Conservation (phyloP, 2,113 vertebrate species). For the Macaca nemestrina region DNA sequence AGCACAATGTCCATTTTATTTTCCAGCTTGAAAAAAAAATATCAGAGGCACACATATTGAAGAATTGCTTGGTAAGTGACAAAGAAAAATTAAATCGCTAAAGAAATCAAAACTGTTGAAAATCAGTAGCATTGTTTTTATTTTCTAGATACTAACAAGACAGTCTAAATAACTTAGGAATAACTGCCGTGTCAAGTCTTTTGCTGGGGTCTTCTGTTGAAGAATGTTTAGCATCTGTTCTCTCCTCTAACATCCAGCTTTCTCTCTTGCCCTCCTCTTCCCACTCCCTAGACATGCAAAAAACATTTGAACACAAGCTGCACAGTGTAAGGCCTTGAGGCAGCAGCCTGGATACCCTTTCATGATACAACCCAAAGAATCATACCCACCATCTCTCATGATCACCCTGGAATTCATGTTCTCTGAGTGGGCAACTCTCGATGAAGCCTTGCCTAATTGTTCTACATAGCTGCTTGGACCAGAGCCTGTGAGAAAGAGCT, state of each 20-base stretch:
- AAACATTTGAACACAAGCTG: neutral
- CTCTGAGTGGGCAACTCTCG: constrained; percentile 36
- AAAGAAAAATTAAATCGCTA: neutral
- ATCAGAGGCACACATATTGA: neutral
- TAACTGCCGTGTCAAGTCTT: neutral
- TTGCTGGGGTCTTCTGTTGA: neutral
- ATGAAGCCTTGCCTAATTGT: constrained; percentile 60
- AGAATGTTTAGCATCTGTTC: neutral
- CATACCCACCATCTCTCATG: constrained; percentile 33
- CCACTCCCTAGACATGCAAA: neutral
- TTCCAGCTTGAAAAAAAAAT: neutral
- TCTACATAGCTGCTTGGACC: constrained; percentile 65
- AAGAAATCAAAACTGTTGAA: neutral
- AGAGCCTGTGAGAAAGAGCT: constrained; percentile 61
- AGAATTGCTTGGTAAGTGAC: neutral
- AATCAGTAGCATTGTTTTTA: neutral
- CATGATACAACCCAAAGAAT: constrained; percentile 36
- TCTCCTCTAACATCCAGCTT: neutral
- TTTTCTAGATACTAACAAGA: neutral
- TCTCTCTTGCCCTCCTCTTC: neutral
- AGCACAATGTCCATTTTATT: neutral
- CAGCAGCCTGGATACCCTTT: neutral
- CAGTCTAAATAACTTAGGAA: neutral
- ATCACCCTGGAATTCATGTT: constrained; percentile 53
- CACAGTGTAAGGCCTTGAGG: neutral